These are phyloP conservation scores for Procambarus clarkii DNA, from an alignment of 1,140 invertebrate species.

Conservation along the genomic window DNA sequence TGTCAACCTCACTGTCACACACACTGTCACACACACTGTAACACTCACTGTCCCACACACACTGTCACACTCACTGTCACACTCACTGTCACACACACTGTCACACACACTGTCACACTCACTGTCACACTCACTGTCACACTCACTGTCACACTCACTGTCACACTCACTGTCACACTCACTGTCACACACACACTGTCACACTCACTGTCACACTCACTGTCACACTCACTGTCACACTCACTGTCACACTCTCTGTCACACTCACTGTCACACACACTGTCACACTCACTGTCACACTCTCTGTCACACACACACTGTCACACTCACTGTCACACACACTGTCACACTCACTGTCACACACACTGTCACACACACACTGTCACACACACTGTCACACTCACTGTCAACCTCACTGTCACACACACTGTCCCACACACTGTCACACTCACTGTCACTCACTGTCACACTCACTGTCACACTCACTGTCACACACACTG, in stretches of 20 bases:
- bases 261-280: background rate
- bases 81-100: too few species aligned
- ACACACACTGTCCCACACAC: too few species aligned
- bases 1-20: too few species aligned
- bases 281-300: background rate
- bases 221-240: background rate
- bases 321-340: background rate
- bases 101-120: background rate
- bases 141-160: too few species aligned
- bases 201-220: background rate
- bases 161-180: too few species aligned
- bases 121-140: background rate
- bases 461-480: constrained; percentile 5
- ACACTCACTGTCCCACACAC: too few species aligned
- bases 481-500: too few species aligned
- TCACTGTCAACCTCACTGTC: too few species aligned
- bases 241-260: background rate
- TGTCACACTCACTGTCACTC: too few species aligned
- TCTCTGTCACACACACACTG: background rate
- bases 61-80: constrained; percentile 5
- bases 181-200: background rate
- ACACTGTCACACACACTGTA: too few species aligned
- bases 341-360: background rate
- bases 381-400: background rate
- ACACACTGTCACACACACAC: background rate